A percentile compares a stretch with the other conserved stretches of the same genome.
These are phyloP conservation scores for Alosa alosa DNA, from an alignment of 2,113 vertebrate genomes.

Conservation along the genomic window DNA sequence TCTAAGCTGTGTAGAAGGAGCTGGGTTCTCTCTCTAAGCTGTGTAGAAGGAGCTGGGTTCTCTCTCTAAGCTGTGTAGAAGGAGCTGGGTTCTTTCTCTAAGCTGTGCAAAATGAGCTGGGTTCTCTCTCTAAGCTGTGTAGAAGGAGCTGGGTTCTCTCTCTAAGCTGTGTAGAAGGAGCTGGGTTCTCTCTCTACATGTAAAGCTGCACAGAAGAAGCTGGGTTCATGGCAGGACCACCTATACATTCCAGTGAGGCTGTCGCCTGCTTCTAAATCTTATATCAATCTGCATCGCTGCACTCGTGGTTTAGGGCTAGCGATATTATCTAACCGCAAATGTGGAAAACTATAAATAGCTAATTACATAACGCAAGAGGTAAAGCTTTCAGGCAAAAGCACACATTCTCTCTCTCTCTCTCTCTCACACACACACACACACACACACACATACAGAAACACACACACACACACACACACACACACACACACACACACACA, in stretches of 20 bases:
- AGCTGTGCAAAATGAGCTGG: no score
- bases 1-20: no score
- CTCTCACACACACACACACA: constrained; percentile 2
- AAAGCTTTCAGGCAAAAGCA: constrained; percentile 1
- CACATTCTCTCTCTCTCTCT: not conserved
- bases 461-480: not conserved
- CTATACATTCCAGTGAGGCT: not conserved
- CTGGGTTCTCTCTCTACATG: not conserved
- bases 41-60: no score
- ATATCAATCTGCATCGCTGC: not conserved
- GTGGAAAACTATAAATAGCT: constrained; percentile 11
- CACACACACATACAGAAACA: not conserved
- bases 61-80: no score
- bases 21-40: no score
- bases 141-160: no score
- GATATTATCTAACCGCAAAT: constrained; percentile 14
- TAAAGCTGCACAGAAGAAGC: not conserved
- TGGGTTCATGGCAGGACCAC: not conserved
- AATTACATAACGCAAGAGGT: constrained; percentile 10
- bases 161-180: no score
- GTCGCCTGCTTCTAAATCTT: not conserved
- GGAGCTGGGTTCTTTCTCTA: no score
- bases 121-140: no score
- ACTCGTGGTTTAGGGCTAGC: not conserved
- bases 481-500: not conserved